Conservation (phyloP, 1,140 invertebrate species). For the Diachasma alloeum region DNA sequence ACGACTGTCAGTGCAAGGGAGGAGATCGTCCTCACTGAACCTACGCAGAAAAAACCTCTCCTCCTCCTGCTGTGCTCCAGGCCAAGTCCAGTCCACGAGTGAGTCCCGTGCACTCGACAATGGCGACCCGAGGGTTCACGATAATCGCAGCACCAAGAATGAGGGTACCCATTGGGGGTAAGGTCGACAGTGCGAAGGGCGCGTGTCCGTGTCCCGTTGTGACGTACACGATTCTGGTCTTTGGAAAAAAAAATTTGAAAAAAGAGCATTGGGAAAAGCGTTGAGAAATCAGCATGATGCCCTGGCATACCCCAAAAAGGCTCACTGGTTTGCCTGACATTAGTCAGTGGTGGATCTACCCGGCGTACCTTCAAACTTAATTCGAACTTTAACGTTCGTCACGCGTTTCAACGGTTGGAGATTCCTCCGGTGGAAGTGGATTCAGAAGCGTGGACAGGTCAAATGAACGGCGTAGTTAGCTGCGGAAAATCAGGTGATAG, state of each 20-base stretch:
- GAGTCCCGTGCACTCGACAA: conserved; percentile 5
- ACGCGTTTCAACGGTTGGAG: conserved; percentile 14
- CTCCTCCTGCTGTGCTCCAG: not conserved
- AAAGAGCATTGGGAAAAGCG: not conserved
- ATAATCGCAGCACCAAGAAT: conserved; percentile 4
- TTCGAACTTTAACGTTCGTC: conserved; percentile 13
- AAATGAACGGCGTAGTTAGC: not conserved
- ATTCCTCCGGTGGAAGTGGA: not conserved
- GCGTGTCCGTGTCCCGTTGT: conserved; percentile 24
- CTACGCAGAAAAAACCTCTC: not conserved
- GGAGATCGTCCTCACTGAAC: not conserved
- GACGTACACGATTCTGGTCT: conserved; percentile 27
- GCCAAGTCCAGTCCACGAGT: not conserved
- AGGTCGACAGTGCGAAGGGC: conserved; percentile 28
- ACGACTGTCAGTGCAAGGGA: not conserved
- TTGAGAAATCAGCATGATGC: conserved; percentile 21
- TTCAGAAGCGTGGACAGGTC: not conserved
- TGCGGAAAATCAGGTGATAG: not conserved
- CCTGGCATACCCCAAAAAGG: conserved; percentile 8
- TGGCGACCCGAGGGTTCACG: not conserved
- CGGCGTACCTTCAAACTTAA: conserved; percentile 7
- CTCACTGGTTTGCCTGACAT: conserved; percentile 23
- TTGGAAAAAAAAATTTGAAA: not conserved
- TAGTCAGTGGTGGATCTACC: conserved; percentile 30
- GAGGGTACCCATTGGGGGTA: conserved; percentile 2